These are phyloP conservation scores for Hirudinaria manillensis DNA, from an alignment of 2,888 invertebrate species.

Conservation along the genomic window DNA sequence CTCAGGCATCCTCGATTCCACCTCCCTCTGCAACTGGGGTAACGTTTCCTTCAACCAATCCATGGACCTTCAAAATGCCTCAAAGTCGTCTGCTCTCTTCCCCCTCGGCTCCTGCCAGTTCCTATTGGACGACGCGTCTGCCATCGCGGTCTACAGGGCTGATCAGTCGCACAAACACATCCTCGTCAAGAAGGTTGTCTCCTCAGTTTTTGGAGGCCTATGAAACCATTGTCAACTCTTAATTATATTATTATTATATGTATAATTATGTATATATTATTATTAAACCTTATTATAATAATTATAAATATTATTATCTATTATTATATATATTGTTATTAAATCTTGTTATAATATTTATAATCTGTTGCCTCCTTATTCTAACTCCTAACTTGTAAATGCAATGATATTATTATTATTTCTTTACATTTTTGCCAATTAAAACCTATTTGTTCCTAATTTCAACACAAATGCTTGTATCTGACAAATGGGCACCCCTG, in stretches of 20 bases:
- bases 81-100: background rate
- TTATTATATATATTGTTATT: no score
- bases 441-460: no score
- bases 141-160: slow-evolving; percentile 80
- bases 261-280: no score
- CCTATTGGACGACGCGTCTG: slow-evolving; percentile 51
- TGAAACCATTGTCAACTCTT: no score
- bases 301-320: background rate
- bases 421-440: no score
- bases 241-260: no score
- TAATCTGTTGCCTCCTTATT: no score
- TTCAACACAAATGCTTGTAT: no score
- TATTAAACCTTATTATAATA: background rate
- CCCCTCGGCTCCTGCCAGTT: background rate
- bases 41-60: background rate
- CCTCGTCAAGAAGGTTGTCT: slow-evolving; percentile 76
- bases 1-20: background rate
- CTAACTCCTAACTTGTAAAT: no score
- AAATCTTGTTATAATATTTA: no score
- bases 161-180: slow-evolving; percentile 97
- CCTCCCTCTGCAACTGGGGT: background rate
- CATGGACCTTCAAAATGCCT: background rate
- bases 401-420: no score
- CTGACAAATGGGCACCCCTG: no score
- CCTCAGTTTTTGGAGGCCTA: background rate